These are phyloP conservation scores for Podarcis lilfordi DNA, from an alignment of 2,797 vertebrate species.

Conservation along the genomic window DNA sequence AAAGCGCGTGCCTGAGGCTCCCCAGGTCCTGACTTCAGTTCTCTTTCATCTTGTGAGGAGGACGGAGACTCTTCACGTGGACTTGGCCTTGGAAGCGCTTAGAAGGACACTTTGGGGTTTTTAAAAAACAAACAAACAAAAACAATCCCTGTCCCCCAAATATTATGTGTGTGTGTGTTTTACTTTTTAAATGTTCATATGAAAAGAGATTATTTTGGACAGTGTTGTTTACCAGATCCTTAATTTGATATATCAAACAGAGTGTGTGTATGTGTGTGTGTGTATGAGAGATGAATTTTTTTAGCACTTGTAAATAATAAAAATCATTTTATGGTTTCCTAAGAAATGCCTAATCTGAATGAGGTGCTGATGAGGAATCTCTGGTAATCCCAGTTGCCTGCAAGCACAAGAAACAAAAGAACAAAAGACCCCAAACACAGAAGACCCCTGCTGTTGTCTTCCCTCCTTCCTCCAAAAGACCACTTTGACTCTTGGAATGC, in stretches of 20 bases:
- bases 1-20: constrained; percentile 80
- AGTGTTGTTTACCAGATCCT: constrained; percentile 91
- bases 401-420: background rate
- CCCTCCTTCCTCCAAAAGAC: background rate
- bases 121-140: background rate
- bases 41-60: constrained; percentile 80
- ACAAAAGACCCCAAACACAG: background rate
- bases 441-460: background rate
- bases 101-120: constrained; percentile 72
- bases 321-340: constrained; percentile 93
- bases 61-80: constrained; percentile 81
- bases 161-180: constrained; percentile 77
- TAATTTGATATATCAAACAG: constrained; percentile 86
- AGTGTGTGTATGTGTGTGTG: background rate
- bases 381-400: constrained; percentile 35
- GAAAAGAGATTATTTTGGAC: constrained; percentile 94
- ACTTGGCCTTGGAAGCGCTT: constrained; percentile 85
- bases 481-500: background rate
- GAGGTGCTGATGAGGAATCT: constrained; percentile 56
- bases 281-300: constrained; percentile 74
- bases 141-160: background rate
- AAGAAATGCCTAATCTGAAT: constrained; percentile 68
- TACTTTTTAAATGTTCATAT: constrained; percentile 94
- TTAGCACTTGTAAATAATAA: constrained; percentile 89
- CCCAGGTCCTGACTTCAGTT: constrained; percentile 78